Percentiles rank a stretch among this genome's conserved stretches.
Conservation (phyloP, 2,113 vertebrate species). For the Seriola rivoliana region DNA sequence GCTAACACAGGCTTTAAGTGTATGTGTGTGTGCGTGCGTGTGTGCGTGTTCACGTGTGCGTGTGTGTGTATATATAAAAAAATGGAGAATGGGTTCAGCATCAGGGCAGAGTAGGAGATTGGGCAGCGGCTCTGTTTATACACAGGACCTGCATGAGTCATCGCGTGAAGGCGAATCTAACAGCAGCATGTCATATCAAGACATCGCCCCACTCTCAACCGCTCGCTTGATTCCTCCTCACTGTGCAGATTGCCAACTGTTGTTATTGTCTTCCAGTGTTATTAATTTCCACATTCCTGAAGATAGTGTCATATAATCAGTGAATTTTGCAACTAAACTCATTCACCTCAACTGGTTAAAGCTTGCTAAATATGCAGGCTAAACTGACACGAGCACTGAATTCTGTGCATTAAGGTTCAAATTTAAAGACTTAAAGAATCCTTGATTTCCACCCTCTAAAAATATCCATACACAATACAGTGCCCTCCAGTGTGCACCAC, state of each 20-base stretch:
- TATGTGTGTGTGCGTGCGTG: not conserved
- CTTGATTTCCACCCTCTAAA: conserved; percentile 3
- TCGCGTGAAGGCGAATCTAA: conserved; percentile 44
- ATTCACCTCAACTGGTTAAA: conserved; percentile 23
- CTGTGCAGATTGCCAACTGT: conserved; percentile 53
- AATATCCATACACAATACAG: not conserved
- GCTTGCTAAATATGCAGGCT: conserved; percentile 1
- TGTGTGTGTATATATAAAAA: conserved; percentile 3
- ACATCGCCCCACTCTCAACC: conserved; percentile 61
- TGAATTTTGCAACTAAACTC: conserved; percentile 60
- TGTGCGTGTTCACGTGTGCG: too few relatives aligned
- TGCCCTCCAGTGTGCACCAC: conserved; percentile 22
- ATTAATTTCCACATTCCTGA: conserved; percentile 73
- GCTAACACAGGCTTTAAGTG: conserved; percentile 3
- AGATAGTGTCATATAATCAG: conserved; percentile 63
- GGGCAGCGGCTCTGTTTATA: conserved; percentile 56
- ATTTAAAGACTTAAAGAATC: not conserved
- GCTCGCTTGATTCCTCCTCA: conserved; percentile 54
- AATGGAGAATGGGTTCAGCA: conserved; percentile 56
- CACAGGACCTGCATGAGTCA: conserved; percentile 71
- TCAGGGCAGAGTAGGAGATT: conserved; percentile 36
- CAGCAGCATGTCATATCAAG: conserved; percentile 72
- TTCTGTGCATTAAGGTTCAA: not conserved
- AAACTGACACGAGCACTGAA: not conserved
- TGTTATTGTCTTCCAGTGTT: conserved; percentile 68